Base-by-base conservation (phyloP, 2,888 invertebrate genomes). In the Carterocephalus palaemon region DNA sequence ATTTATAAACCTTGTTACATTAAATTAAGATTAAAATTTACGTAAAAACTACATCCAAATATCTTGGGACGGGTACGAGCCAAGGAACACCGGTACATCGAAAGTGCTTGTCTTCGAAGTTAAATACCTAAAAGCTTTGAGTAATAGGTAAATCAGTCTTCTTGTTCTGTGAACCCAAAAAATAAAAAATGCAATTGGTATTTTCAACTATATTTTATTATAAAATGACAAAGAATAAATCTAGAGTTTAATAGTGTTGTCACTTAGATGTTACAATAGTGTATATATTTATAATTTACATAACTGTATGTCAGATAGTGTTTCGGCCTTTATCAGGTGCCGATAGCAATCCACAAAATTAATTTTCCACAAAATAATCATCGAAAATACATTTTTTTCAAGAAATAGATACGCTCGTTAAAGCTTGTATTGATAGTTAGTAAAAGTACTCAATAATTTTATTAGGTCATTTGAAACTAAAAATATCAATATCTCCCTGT, bases 151-250 rank as follows among this genome's bases (percentile, higher is more conserved):
- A n/a, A n/a, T n/a, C n/a, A n/a, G n/a, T n/a, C n/a, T n/a, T n/a
- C n/a, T n/a, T n/a, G n/a, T n/a, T n/a, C n/a, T n/a, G n/a, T n/a
- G n/a, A n/a, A n/a, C n/a, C n/a, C n/a, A n/a, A 16, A 8, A 12
- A 42, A 20, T 26, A 42, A 24, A 48, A 42, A 45, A 33, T 32
- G 23, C 37, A 26, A 38, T 46, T 49, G 52, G 64, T 57, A 70
- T 77, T 81, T 82, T 80, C 78, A 84, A 80, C 82, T 84, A 84
- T 83, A 80, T 90, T 90, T 90, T 90, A 90, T 90, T 90, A 90
- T 89, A 90, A 90, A 90, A 90, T 90, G 89, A 90, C 90, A 90
- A 90, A 90, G 89, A 90, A 90, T 90, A 90, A 89, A 88, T 89
- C 90, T 90, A 90, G 89, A 89, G 88, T 88, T 88, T 85, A 85